phyloP scores from a whole-genome alignment of 2,888 invertebrate species.

The Xanthia togata region DNA sequence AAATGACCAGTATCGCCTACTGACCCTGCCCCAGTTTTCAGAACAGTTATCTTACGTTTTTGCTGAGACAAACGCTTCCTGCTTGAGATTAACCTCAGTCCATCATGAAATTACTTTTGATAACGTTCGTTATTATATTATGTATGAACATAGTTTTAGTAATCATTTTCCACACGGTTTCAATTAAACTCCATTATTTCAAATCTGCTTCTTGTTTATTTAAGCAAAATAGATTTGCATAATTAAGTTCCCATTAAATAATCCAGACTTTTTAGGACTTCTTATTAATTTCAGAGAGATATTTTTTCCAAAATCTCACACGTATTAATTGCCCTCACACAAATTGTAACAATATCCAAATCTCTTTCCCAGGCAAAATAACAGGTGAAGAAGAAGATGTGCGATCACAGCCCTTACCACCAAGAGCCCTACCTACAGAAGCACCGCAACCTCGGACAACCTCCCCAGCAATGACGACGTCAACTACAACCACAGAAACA shows the following conservation, averaged over 20 bases:
- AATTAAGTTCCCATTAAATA: neutral
- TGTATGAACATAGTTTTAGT: neutral
- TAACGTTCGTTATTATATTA: conserved; percentile 12
- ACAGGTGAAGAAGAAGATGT: conserved; percentile 81
- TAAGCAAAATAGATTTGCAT: neutral
- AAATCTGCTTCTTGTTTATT: no score
- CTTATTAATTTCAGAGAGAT: neutral
- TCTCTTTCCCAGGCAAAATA: conserved; percentile 81
- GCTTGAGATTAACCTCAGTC: conserved; percentile 36
- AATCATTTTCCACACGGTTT: neutral
- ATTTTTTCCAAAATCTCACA: neutral
- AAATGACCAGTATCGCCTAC: conserved; percentile 70
- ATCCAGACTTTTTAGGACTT: neutral
- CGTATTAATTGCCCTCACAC: neutral
- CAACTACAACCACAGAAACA: conserved; percentile 61
- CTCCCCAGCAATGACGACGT: conserved; percentile 61
- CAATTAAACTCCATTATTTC: neutral
- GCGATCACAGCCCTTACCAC: conserved; percentile 59
- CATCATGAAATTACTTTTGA: conserved; percentile 26
- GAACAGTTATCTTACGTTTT: conserved; percentile 62
- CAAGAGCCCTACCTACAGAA: conserved; percentile 44
- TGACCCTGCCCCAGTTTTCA: conserved; percentile 77
- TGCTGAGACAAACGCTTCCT: conserved; percentile 48
- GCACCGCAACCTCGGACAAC: conserved; percentile 51
- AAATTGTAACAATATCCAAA: neutral